Evolutionary conservation across 2,113 vertebrate species (phyloP), one percentile per base, ranked within the genome.

Genomic region (Lampris incognitus): DNA sequence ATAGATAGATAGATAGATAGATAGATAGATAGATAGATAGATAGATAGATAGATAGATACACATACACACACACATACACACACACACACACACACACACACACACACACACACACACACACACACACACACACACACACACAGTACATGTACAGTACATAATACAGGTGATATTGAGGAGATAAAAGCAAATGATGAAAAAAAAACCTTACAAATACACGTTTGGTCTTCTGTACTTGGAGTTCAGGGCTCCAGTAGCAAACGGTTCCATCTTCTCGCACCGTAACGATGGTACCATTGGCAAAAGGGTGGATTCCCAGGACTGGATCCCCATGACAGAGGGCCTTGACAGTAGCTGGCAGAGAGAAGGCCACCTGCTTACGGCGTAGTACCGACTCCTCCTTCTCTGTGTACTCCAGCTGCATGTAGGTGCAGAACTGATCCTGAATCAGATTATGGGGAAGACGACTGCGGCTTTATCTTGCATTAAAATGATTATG

Each of bases 161-260:
- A 57, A 37, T 24, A 57, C 37, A 57, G 55, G 10, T 6, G 3
- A 57, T 60, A 39, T 41, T 9, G 10, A 13, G 24, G 10, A 13
- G 24, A 54, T 51, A 69, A 4, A 50, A 3, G 9, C 44, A 55
- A 48, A 68, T 57, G 49, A 36, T 8, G 57, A 9, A 56, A 54
- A 6, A 55, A 24, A 2, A 61, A 68, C 95, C 96, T 61, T 93
- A 96, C 96, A 92, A 96, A 96, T 72, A 95, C 79, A 55, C 66
- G 69, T 84, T 94, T 95, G 87, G 89, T 95, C 79, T 89, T 94
- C 87, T 93, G 94, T 56, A 93, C 74, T 69, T 93, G 91, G 55
- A 97, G 94, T 59, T 95, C 92, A 65, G 92, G 86, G 70, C 89
- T 95, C 95, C 96, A 96, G 83, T 90, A 94, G 88, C 90, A 93